Conservation (phyloP, 2,113 vertebrate genomes). For the Laticauda laticaudata region DNA sequence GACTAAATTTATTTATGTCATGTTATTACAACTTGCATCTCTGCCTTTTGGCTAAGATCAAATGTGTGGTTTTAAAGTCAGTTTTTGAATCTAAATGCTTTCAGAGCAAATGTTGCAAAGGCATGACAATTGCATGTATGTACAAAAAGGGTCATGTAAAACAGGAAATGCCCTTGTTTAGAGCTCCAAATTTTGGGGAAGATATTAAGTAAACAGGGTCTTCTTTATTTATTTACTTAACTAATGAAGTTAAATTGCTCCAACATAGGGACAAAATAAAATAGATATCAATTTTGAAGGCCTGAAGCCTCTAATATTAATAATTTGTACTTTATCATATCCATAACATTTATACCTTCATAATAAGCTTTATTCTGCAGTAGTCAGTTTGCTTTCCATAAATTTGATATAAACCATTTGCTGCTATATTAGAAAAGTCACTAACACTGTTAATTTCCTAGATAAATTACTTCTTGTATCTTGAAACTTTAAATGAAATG, state of each 20-base stretch:
- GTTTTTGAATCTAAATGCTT: neutral
- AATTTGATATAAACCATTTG: constrained; percentile 75
- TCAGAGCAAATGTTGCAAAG: neutral
- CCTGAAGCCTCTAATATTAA: constrained; percentile 59
- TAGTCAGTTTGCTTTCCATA: constrained; percentile 74
- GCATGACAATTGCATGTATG: neutral
- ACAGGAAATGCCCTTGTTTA: constrained; percentile 25
- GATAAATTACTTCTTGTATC: constrained; percentile 81
- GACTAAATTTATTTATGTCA: neutral
- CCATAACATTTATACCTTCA: constrained; percentile 69
- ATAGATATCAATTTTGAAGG: constrained; percentile 55
- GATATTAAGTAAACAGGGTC: constrained; percentile 47
- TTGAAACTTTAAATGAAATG: constrained; percentile 81
- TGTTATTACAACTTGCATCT: neutral
- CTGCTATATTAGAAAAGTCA: constrained; percentile 76
- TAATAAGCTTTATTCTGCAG: constrained; percentile 71
- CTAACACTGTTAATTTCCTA: constrained; percentile 79
- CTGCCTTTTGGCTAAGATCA: neutral
- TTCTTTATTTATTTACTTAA: neutral
- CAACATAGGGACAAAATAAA: constrained; percentile 57
- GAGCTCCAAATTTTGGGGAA: constrained; percentile 36
- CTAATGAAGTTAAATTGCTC: constrained; percentile 18
- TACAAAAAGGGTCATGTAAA: constrained; percentile 17
- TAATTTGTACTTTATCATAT: constrained; percentile 67
- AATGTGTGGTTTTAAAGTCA: neutral